A percentile compares a stretch with the other conserved stretches of the same genome.
These are phyloP conservation scores for Drosophila erecta DNA, from an alignment of 1,140 invertebrate species.

Conservation along the genomic window DNA sequence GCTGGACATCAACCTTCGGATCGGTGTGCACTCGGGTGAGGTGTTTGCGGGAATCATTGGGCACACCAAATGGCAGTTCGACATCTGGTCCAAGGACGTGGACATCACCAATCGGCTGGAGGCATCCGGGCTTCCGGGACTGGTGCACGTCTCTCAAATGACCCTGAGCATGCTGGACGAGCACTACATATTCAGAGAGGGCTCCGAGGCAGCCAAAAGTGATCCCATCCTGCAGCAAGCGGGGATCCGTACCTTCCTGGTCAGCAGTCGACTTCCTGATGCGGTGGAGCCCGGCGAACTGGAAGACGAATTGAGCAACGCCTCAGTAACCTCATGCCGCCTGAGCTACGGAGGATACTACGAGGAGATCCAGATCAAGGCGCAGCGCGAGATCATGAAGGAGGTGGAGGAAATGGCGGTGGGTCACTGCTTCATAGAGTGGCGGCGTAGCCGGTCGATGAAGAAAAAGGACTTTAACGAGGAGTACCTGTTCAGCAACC, in stretches of 20 bases:
- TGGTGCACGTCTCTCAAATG: slow-evolving; percentile 93
- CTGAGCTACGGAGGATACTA: slow-evolving; percentile 4
- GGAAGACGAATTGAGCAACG: not conserved
- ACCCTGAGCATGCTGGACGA: slow-evolving; percentile 89
- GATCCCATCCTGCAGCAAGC: slow-evolving; percentile 88
- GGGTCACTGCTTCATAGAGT: slow-evolving; percentile 32
- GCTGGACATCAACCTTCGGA: slow-evolving; percentile 96
- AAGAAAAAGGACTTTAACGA: slow-evolving; percentile 19
- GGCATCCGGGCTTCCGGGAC: slow-evolving; percentile 93
- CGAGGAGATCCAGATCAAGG: slow-evolving; percentile 17
- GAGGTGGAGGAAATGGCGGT: slow-evolving; percentile 74
- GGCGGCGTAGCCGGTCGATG: not conserved
- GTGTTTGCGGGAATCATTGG: slow-evolving; percentile 96
- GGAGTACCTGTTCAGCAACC: slow-evolving; percentile 44
- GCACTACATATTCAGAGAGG: slow-evolving; percentile 85
- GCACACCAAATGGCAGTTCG: slow-evolving; percentile 96
- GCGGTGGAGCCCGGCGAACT: not conserved
- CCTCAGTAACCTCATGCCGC: not conserved
- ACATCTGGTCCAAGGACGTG: slow-evolving; percentile 98
- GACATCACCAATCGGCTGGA: slow-evolving; percentile 98
- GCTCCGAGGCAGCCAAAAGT: slow-evolving; percentile 87
- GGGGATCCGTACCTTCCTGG: slow-evolving; percentile 90
- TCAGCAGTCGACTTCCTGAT: slow-evolving; percentile 79
- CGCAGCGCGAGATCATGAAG: slow-evolving; percentile 51
- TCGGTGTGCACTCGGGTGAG: slow-evolving; percentile 96